Percentiles rank a stretch among this genome's conserved stretches.
Conservation (phyloP, 1,140 invertebrate genomes). For the Diabrotica undecimpunctata region DNA sequence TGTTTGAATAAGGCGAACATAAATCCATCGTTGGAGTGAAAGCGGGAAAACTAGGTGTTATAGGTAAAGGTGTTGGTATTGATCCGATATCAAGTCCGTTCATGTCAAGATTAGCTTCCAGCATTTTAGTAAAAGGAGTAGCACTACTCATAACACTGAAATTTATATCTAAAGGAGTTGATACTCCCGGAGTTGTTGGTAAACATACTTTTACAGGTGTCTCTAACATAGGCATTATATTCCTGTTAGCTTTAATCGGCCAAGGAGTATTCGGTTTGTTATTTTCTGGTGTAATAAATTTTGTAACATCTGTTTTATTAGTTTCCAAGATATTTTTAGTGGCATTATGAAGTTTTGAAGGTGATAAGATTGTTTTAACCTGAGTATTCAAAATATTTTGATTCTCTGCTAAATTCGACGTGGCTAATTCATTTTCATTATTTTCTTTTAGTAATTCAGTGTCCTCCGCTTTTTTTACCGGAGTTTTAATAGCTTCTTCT, state of each 20-base stretch:
- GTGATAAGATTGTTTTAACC: neutral
- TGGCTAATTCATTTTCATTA: neutral
- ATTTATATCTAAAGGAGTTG: constrained; percentile 11
- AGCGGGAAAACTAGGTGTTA: constrained; percentile 38
- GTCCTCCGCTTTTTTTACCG: neutral
- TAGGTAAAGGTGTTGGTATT: constrained; percentile 40
- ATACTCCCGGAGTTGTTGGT: constrained; percentile 33
- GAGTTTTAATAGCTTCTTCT: constrained; percentile 9
- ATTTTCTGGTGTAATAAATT: constrained; percentile 15
- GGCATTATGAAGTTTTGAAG: constrained; percentile 2
- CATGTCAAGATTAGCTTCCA: constrained; percentile 37
- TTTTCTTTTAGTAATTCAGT: neutral
- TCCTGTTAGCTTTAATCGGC: constrained; percentile 19
- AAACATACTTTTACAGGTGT: constrained; percentile 37
- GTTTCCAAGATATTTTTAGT: constrained; percentile 7
- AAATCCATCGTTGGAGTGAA: constrained; percentile 25
- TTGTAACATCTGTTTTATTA: constrained; percentile 6
- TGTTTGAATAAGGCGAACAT: constrained; percentile 20
- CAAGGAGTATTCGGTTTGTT: neutral
- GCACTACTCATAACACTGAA: constrained; percentile 1
- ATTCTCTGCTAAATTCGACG: neutral
- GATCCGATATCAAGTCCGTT: constrained; percentile 27
- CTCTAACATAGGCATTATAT: constrained; percentile 30
- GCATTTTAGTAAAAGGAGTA: constrained; percentile 40
- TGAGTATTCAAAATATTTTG: neutral